These are phyloP conservation scores for Cordilura impudica DNA, from an alignment of 2,888 invertebrate species.

Conservation along the genomic window DNA sequence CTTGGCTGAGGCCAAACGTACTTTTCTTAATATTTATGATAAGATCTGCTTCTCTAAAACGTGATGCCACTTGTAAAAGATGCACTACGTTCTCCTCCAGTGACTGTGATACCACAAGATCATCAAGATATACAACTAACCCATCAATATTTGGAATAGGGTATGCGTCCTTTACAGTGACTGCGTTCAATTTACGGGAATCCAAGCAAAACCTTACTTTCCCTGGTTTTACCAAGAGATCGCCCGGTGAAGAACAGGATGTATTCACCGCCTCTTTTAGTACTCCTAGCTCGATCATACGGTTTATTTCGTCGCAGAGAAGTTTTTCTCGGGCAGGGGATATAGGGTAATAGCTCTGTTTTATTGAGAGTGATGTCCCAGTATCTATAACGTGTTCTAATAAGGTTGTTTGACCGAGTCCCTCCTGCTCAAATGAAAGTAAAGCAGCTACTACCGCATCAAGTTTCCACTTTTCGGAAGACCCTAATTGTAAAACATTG, in stretches of 20 bases:
- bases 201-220: background rate
- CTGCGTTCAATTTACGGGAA: background rate
- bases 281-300: background rate
- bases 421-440: background rate
- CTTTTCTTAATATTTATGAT: slow-evolving; percentile 2
- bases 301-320: background rate
- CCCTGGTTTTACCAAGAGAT: background rate
- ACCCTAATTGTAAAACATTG: background rate
- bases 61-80: background rate
- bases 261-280: background rate
- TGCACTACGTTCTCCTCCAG: background rate
- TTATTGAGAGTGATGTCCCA: background rate
- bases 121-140: background rate
- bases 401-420: background rate
- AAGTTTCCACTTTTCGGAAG: background rate
- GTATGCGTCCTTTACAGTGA: background rate
- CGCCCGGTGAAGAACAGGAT: slow-evolving; percentile 1
- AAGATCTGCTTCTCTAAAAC: background rate
- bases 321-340: background rate
- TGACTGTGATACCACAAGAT: no score
- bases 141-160: background rate
- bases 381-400: slow-evolving; percentile 10
- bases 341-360: slow-evolving; percentile 2
- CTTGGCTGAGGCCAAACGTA: background rate
- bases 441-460: background rate